A percentile compares a stretch with the other conserved stretches of the same genome.
phyloP scores from a whole-genome alignment of 2,888 invertebrate genomes.

The Drosophila fulvimacula region DNA sequence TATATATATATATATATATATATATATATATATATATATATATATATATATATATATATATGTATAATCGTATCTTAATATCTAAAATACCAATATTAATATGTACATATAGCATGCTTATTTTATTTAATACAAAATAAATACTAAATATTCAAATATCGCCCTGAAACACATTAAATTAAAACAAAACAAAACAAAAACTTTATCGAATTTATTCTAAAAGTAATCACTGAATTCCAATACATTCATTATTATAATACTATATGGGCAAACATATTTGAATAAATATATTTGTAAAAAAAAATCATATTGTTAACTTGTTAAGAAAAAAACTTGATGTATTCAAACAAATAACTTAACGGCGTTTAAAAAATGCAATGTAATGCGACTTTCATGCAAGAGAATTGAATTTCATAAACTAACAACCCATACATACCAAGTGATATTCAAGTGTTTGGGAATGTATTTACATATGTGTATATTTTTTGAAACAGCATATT shows the following conservation, averaged over 20 bases:
- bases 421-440: conserved; percentile 59
- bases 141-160: conserved; percentile 18
- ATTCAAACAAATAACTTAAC: conserved; percentile 48
- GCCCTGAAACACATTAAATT: conserved; percentile 35
- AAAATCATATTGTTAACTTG: conserved; percentile 33
- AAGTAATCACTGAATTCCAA: conserved; percentile 45
- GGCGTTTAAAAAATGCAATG: conserved; percentile 67
- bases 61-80: conserved; percentile 37
- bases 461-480: conserved; percentile 51
- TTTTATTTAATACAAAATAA: conserved; percentile 36
- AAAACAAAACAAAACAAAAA: conserved; percentile 31
- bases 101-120: conserved; percentile 38
- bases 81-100: conserved; percentile 19
- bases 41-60: conserved; percentile 33
- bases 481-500: conserved; percentile 60
- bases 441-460: conserved; percentile 72
- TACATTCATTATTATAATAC: conserved; percentile 22
- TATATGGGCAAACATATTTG: conserved; percentile 10
- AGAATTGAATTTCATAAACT: conserved; percentile 71
- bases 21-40: conserved; percentile 33
- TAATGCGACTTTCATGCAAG: conserved; percentile 72
- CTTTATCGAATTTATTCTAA: conserved; percentile 65
- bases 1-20: conserved; percentile 32
- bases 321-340: conserved; percentile 34
- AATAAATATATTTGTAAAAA: conserved; percentile 23